Base-by-base conservation (phyloP, 2,888 invertebrate species). In the Thecophora atra region DNA sequence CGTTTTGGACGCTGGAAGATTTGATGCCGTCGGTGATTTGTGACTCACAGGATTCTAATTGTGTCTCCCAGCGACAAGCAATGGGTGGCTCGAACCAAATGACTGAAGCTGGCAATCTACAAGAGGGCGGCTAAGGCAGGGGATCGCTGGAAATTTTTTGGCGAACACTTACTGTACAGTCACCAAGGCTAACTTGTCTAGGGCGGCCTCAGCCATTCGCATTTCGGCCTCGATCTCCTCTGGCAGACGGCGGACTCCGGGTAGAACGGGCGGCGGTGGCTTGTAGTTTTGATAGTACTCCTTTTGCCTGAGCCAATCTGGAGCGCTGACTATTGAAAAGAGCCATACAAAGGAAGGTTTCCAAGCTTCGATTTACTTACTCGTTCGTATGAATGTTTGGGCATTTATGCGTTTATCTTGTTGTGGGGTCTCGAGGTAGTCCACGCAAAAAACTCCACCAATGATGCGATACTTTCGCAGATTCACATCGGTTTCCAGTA, bases 151-250 rank as follows among this genome's bases (percentile, higher is more conserved):
- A 54, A 8, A 58, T 58, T 8, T 44, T 44, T 65, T 21, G 3
- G 1, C 3, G 11, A 42, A 2, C 56, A 83, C 89, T 87, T 81
- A 93, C 94, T 91, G 91, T 21, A 95, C 89, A 30, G 90, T 91
- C 17, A 95, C 89, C 8, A 91, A 85, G 0, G 91, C 91, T 24
- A 95, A 87, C 76, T 91, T 92, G 79, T 94, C 92, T 81, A 94
- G 89, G 66, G 92, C 92, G 2, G 89, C 88, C 78, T 95, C 94
- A 28, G 92, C 89, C 77, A 88, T 89, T 81, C 91, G 92, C 83
- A 93, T 90, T 82, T 94, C 94, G 0, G 91, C 91, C 79, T 95
- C 95, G 28, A 94, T 92, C 81, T 94, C 92, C 86, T 94, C 94
- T 0, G 94, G 94, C 26, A 91, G 88, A 62, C 93, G 88, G 6